phyloP scores from a whole-genome alignment of 2,888 invertebrate species.

The Toxonevra muliebris region DNA sequence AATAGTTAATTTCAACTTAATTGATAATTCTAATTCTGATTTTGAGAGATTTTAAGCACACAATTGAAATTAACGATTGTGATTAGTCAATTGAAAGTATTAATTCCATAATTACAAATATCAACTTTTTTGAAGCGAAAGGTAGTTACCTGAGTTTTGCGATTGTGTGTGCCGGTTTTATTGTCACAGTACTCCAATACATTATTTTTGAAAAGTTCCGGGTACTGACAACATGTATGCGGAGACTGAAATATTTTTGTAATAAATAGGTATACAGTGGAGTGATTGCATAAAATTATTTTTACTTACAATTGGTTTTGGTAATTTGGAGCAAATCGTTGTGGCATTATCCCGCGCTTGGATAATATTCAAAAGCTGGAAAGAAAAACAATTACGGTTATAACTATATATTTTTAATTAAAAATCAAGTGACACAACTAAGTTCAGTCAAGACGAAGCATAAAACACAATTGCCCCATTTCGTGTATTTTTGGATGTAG shows the following conservation, averaged over 20 bases:
- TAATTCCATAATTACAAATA: too few relatives aligned
- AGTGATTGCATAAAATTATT: neutral
- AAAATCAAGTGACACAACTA: too few relatives aligned
- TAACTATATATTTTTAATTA: too few relatives aligned
- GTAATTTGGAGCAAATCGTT: constrained; percentile 32
- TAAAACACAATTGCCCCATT: too few relatives aligned
- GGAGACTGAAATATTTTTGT: constrained; percentile 26
- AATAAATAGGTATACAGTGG: neutral
- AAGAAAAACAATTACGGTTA: too few relatives aligned
- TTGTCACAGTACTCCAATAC: constrained; percentile 27
- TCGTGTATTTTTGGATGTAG: too few relatives aligned
- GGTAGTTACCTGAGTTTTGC: constrained; percentile 21
- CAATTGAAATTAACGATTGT: too few relatives aligned
- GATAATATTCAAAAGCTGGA: too few relatives aligned
- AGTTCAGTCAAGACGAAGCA: too few relatives aligned
- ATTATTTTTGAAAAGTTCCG: constrained; percentile 30
- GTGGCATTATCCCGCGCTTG: constrained; percentile 8
- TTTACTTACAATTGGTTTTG: constrained; percentile 32
- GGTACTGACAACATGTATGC: constrained; percentile 31
- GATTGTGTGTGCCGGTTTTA: neutral
- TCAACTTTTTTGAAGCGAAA: too few relatives aligned
- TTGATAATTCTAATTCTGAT: neutral
- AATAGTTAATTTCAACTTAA: neutral
- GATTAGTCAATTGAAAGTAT: too few relatives aligned
- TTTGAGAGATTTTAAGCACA: too few relatives aligned